A percentile compares a stretch with the other conserved stretches of the same genome.
These are phyloP conservation scores for Yponomeuta cagnagella DNA, from an alignment of 2,888 invertebrate genomes.

Conservation along the genomic window DNA sequence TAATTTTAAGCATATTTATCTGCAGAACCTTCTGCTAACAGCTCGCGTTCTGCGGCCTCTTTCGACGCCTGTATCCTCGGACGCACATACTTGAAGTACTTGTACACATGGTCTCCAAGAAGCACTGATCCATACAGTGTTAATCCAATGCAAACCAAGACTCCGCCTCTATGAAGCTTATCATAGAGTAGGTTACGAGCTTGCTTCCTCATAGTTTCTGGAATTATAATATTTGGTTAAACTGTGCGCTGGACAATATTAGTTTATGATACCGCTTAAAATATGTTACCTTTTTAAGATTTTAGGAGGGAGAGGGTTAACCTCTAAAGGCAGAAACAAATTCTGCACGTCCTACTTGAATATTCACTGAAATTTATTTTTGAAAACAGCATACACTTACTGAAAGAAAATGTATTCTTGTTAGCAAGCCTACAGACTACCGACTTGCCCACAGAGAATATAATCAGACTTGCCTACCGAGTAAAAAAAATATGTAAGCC, in stretches of 20 bases:
- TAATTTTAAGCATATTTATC: slow-evolving; percentile 33
- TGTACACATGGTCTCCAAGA: slow-evolving; percentile 53
- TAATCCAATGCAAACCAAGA: slow-evolving; percentile 60
- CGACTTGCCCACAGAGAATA: too few species aligned
- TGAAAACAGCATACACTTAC: too few species aligned
- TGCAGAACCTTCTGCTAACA: slow-evolving; percentile 67
- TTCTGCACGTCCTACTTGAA: too few species aligned
- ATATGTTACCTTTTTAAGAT: too few species aligned
- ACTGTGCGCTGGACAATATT: neutral
- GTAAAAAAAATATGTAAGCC: too few species aligned
- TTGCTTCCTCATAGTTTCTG: slow-evolving; percentile 55
- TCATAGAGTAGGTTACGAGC: slow-evolving; percentile 58
- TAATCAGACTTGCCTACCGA: too few species aligned
- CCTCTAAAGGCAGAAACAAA: too few species aligned
- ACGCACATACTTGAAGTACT: slow-evolving; percentile 58
- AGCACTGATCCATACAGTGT: slow-evolving; percentile 49
- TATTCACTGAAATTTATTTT: too few species aligned
- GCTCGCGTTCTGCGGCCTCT: slow-evolving; percentile 54
- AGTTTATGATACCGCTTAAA: neutral
- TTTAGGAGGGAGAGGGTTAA: too few species aligned
- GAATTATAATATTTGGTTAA: slow-evolving; percentile 7
- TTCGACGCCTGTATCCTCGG: slow-evolving; percentile 57
- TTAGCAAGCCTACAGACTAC: too few species aligned
- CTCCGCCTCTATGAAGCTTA: slow-evolving; percentile 64
- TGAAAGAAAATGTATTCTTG: too few species aligned